phyloP scores from a whole-genome alignment of 2,888 invertebrate genomes.

The Tetranychus truncatus region DNA sequence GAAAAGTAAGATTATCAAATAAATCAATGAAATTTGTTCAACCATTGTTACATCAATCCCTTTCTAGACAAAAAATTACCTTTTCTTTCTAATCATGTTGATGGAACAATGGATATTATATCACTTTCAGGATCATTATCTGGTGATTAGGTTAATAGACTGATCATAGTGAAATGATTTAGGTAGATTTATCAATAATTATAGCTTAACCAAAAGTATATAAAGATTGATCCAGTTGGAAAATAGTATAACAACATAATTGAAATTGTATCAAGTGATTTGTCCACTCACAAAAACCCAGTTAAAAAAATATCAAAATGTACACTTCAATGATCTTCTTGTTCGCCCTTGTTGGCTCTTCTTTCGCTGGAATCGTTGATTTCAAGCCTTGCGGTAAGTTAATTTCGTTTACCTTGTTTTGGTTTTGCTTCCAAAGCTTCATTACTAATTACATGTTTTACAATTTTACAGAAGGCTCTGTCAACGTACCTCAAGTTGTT shows the following conservation, averaged over 20 bases:
- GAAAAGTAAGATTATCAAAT: too few relatives aligned
- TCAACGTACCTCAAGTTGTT: background rate
- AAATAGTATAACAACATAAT: too few relatives aligned
- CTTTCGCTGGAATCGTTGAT: background rate
- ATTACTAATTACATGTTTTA: background rate
- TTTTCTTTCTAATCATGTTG: too few relatives aligned
- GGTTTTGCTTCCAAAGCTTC: background rate
- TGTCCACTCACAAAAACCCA: background rate
- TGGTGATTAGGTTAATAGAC: background rate
- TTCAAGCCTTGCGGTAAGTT: background rate
- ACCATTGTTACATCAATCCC: background rate
- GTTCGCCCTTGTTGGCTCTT: background rate
- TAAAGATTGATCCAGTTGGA: too few relatives aligned
- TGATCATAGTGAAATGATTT: too few relatives aligned
- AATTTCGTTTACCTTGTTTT: background rate
- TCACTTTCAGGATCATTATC: background rate
- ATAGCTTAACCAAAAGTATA: too few relatives aligned
- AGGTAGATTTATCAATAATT: too few relatives aligned
- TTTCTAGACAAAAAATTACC: background rate
- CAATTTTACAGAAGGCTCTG: background rate
- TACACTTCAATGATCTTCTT: background rate
- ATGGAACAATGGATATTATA: background rate
- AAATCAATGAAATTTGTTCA: background rate
- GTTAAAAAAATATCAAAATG: background rate
- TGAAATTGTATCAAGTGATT: background rate